Base-by-base conservation (phyloP, 1,140 invertebrate species). In the Eufriesea mexicana region DNA sequence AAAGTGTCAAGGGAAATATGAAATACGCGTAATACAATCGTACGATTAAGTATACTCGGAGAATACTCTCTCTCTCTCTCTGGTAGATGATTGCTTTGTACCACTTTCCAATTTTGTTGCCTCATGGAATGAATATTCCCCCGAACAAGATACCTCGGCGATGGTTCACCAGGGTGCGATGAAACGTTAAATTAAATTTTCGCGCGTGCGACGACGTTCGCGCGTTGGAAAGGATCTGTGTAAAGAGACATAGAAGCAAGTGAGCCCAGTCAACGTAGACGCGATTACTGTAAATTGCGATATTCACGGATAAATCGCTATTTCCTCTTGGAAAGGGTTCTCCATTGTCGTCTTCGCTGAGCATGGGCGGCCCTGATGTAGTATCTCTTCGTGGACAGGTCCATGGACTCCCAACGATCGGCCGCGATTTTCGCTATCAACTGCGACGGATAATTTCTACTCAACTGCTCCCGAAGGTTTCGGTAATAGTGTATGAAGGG, bases 381-480 rank as follows among this genome's bases (percentile, higher is more conserved):
- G 5, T 18, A 66, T 42, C 67, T 75, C 84, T 89, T 86, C 67
- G 71, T 71, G 12, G 42, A 47, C 57, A 81, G 66, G 64, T 84
- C 80, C 84, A 86, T 86, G 51, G 83, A 87, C 79, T 91, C 74
- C 88, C 91, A 89, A 70, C 75, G 83, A 28, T 81, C 70, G 0
- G 84, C 88, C 35, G 89, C 89, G 83, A 91, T 90, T 61, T 84
- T 85, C 47, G 83, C 89, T 64, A 90, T 90, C 67, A 84, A 74
- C 68, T 76, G 70, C 12, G 73, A 85, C 25, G 87, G 73, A 74
- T 90, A 75, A 86, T 87, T 71, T 66, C 54, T 45, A 55, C 67
- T 77, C 55, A 81, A 79, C 45, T 68, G 70, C 62, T 84, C 51
- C 16, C 74, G 84, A 72, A 89, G 79, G 64, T 83, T 76, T 74